phyloP scores from a whole-genome alignment of 1,140 invertebrate species.

The Drosophila pseudoananassae region DNA sequence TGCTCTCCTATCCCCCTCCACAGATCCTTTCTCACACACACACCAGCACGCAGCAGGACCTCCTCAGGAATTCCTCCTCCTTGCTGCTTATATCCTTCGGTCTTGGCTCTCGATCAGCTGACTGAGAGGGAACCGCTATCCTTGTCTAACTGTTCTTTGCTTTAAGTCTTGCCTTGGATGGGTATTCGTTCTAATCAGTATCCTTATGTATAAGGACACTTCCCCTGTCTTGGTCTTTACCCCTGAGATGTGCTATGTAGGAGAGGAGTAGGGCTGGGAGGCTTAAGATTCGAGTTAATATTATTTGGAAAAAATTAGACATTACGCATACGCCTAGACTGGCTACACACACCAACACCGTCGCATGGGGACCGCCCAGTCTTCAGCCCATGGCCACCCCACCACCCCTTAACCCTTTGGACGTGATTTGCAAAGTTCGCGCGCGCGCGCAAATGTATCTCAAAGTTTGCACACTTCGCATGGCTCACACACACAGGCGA shows the following conservation, averaged over 20 bases:
- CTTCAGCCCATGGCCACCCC: constrained; percentile 24
- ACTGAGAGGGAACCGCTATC: constrained; percentile 58
- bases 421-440: constrained; percentile 46
- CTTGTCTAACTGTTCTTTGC: constrained; percentile 62
- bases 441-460: constrained; percentile 77
- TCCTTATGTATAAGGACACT: constrained; percentile 54
- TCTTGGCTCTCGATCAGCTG: constrained; percentile 59
- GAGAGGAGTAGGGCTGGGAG: too few species aligned
- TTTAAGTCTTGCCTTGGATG: constrained; percentile 11
- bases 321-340: constrained; percentile 44
- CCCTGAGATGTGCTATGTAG: constrained; percentile 29
- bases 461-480: constrained; percentile 55
- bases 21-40: constrained; percentile 58
- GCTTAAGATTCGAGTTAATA: neutral
- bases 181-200: constrained; percentile 69
- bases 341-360: constrained; percentile 13
- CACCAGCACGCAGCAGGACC: constrained; percentile 68
- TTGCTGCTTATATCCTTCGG: constrained; percentile 71
- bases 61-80: constrained; percentile 48
- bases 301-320: neutral
- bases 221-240: constrained; percentile 36
- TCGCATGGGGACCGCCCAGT: constrained; percentile 24
- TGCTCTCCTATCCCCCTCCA: constrained; percentile 46
- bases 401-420: constrained; percentile 32
- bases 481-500: constrained; percentile 10